Conservation (phyloP, 2,888 invertebrate species). For the Tromatobia lineatoria region DNA sequence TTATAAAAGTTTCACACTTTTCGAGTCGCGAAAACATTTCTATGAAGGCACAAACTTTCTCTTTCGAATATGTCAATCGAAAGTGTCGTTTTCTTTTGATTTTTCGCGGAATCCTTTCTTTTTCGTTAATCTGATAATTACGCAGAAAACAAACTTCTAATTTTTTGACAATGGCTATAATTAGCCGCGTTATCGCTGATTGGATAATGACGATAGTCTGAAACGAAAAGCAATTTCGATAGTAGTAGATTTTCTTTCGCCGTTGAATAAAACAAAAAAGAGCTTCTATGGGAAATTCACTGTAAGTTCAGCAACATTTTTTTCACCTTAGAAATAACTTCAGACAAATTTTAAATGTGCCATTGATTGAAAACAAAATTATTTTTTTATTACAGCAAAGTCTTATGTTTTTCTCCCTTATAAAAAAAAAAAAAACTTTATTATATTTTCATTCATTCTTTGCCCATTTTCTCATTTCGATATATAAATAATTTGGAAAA, state of each 20-base stretch:
- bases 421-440: too few species aligned
- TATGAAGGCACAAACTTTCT: not conserved
- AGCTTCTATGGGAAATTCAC: not conserved
- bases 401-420: too few species aligned
- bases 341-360: too few species aligned
- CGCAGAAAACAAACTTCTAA: constrained; percentile 2
- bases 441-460: too few species aligned
- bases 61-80: not conserved
- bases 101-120: not conserved
- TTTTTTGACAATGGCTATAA: constrained; percentile 45
- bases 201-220: constrained; percentile 31
- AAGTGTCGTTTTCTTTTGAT: constrained; percentile 7
- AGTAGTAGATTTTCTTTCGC: constrained; percentile 8
- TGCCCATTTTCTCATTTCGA: too few species aligned
- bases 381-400: too few species aligned
- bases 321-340: not conserved
- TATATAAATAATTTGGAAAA: too few species aligned
- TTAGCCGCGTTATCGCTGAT: constrained; percentile 13
- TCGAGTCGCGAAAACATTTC: not conserved
- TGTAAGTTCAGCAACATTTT: not conserved
- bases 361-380: too few species aligned
- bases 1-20: not conserved
- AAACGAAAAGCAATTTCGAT: constrained; percentile 46
- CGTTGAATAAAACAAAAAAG: not conserved
- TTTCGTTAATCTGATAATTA: constrained; percentile 16